Evolutionary conservation across 2,888 invertebrate species (phyloP).

Genomic region (Acanthosepion esculentum): DNA sequence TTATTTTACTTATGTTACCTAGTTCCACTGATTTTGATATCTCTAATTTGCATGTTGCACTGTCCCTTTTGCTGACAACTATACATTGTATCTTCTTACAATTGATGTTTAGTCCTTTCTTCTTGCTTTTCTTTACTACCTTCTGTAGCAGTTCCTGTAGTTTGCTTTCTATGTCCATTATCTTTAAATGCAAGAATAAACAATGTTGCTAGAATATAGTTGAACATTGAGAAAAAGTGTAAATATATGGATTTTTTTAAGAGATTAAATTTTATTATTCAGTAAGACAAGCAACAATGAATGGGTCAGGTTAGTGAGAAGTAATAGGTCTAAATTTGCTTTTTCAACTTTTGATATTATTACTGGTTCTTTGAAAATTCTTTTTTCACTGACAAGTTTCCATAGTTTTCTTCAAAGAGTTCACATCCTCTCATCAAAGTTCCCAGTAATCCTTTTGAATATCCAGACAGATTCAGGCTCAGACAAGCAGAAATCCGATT

Average conservation of each 20-base stretch:
- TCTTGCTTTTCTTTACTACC: too few species aligned
- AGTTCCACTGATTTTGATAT: too few species aligned
- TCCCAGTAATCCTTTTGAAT: conserved; percentile 33
- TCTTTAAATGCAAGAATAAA: too few species aligned
- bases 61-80: too few species aligned
- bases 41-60: too few species aligned
- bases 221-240: background rate
- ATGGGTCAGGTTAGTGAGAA: background rate
- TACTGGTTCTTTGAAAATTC: background rate
- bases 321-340: background rate
- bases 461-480: conserved; percentile 23
- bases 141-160: too few species aligned
- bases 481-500: conserved; percentile 33
- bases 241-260: background rate
- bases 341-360: background rate
- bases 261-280: background rate
- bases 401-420: background rate
- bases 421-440: conserved; percentile 4
- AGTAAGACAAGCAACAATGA: background rate
- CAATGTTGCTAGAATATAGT: too few species aligned
- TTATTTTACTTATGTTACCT: too few species aligned
- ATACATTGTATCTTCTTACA: too few species aligned
- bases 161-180: too few species aligned
- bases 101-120: too few species aligned
- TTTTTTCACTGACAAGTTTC: background rate